These are phyloP conservation scores for Drosophila burlai DNA, from an alignment of 1,140 invertebrate species.

Conservation along the genomic window DNA sequence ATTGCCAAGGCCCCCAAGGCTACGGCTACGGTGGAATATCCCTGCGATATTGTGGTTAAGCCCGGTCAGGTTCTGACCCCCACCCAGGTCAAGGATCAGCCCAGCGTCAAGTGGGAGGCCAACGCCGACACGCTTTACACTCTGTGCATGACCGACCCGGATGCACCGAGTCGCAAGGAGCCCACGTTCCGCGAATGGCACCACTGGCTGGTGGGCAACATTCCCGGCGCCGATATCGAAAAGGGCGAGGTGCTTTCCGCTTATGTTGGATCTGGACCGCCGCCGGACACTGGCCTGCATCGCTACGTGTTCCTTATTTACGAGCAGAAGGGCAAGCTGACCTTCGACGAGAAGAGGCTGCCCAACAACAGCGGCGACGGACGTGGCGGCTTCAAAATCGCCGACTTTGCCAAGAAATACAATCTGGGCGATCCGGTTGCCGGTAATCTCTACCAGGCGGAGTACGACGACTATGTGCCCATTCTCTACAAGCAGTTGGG, in stretches of 20 bases:
- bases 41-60: constrained; percentile 86
- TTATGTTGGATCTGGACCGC: constrained; percentile 95
- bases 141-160: constrained; percentile 88
- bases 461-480: constrained; percentile 96
- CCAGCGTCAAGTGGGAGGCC: constrained; percentile 89
- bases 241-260: constrained; percentile 91
- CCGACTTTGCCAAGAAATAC: constrained; percentile 89
- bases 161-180: constrained; percentile 90
- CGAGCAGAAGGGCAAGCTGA: constrained; percentile 88
- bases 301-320: constrained; percentile 96
- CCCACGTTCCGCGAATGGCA: constrained; percentile 95
- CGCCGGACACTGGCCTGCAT: constrained; percentile 93
- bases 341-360: constrained; percentile 74
- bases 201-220: constrained; percentile 97
- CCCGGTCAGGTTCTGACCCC: constrained; percentile 89
- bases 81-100: constrained; percentile 90
- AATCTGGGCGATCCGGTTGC: constrained; percentile 93
- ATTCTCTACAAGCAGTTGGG: constrained; percentile 78
- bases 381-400: constrained; percentile 92
- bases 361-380: constrained; percentile 89
- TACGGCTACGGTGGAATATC: constrained; percentile 45
- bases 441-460: constrained; percentile 95
- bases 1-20: constrained; percentile 61
- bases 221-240: constrained; percentile 91
- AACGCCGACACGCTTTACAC: constrained; percentile 90